Conservation (phyloP, 2,797 vertebrate species). For the Sebastes iracundus region DNA sequence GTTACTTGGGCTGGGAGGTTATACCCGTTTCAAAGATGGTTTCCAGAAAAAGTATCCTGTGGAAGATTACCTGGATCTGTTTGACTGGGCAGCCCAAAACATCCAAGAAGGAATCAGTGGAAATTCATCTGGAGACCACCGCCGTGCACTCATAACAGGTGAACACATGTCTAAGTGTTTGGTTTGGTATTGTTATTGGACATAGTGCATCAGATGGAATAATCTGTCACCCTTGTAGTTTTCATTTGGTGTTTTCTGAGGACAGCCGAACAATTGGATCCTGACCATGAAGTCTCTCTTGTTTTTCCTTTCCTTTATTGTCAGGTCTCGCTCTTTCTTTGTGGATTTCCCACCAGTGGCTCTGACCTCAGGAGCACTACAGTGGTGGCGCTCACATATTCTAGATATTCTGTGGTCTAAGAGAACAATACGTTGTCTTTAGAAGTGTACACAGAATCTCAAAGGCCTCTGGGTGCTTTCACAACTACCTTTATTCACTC, state of each 20-base stretch:
- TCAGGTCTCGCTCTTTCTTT: neutral
- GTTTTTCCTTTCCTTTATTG: neutral
- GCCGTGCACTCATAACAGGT: constrained; percentile 87
- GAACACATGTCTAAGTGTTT: constrained; percentile 48
- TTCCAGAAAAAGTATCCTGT: constrained; percentile 88
- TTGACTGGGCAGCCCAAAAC: constrained; percentile 91
- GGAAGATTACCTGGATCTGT: constrained; percentile 95
- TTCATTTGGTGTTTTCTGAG: constrained; percentile 2
- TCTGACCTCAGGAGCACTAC: constrained; percentile 9
- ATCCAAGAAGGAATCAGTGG: constrained; percentile 87
- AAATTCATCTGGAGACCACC: constrained; percentile 67
- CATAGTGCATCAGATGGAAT: constrained; percentile 22
- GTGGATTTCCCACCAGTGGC: constrained; percentile 5
- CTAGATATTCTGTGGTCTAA: constrained; percentile 4
- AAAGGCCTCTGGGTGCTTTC: neutral
- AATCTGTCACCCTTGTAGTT: constrained; percentile 8
- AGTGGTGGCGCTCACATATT: constrained; percentile 9
- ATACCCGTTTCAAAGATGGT: constrained; percentile 89
- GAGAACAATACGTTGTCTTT: neutral
- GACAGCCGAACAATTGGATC: constrained; percentile 8
- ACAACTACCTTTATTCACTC: neutral
- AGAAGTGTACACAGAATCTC: constrained; percentile 2
- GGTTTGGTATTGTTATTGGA: constrained; percentile 12
- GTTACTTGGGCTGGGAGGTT: constrained; percentile 78
- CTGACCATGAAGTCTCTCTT: neutral